phyloP scores from a whole-genome alignment of 2,797 vertebrate genomes.

The Phalloptychus januarius region DNA sequence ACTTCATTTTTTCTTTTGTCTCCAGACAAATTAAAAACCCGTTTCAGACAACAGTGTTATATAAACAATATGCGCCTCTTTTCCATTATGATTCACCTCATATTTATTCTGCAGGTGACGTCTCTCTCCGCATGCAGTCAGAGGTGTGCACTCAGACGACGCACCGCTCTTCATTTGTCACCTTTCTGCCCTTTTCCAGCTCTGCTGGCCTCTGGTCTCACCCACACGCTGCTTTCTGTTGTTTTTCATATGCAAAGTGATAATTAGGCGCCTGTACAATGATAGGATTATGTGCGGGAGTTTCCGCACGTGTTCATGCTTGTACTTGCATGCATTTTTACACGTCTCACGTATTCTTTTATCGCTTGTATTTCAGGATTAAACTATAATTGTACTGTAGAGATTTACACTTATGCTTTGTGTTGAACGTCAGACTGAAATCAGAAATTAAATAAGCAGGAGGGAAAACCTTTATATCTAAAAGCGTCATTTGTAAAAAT shows the following conservation, averaged over 20 bases:
- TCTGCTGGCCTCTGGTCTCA: slow-evolving; percentile 43
- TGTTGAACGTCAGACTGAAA: neutral
- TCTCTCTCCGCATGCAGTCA: slow-evolving; percentile 19
- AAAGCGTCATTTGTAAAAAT: slow-evolving; percentile 45
- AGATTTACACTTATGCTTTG: neutral
- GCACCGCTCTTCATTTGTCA: slow-evolving; percentile 53
- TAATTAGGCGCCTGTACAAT: slow-evolving; percentile 55
- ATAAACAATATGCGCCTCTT: slow-evolving; percentile 32
- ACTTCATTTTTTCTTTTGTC: neutral
- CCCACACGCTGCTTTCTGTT: slow-evolving; percentile 65
- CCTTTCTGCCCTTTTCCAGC: slow-evolving; percentile 56
- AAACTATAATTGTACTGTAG: neutral
- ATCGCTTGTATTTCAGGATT: neutral
- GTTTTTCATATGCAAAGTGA: slow-evolving; percentile 55
- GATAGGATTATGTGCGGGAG: neutral
- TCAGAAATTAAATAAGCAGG: neutral
- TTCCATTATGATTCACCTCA: slow-evolving; percentile 34
- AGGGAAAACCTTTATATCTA: neutral
- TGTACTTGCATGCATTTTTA: neutral
- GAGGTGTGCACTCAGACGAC: slow-evolving; percentile 8
- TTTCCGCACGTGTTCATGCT: neutral
- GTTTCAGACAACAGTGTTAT: slow-evolving; percentile 9
- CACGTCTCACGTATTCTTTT: neutral
- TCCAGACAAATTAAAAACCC: slow-evolving; percentile 6
- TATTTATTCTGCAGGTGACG: slow-evolving; percentile 26